Conservation (phyloP, 2,888 invertebrate genomes). For the Spisula subtruncata region DNA sequence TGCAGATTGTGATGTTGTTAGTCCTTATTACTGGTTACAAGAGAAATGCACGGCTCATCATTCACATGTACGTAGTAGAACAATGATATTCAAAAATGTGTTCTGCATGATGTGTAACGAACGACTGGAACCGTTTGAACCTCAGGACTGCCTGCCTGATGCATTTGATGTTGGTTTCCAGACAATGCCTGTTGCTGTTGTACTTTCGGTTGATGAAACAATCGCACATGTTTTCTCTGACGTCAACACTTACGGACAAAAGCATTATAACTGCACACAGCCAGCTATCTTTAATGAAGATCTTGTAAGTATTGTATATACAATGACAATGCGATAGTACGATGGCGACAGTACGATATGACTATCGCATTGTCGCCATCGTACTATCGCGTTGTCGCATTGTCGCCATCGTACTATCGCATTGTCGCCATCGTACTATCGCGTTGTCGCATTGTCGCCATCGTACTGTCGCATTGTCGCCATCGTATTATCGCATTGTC, state of each 20-base stretch:
- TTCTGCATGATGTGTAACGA: constrained; percentile 14
- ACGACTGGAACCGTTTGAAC: neutral
- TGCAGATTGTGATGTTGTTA: neutral
- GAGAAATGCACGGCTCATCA: neutral
- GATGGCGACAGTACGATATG: no score
- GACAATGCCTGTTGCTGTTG: neutral
- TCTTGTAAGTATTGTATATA: neutral
- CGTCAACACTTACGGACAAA: neutral
- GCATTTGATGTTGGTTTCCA: neutral
- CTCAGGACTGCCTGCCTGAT: neutral
- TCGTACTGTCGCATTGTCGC: no score
- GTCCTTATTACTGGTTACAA: neutral
- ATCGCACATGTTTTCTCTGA: neutral
- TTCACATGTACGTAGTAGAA: neutral
- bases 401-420: no score
- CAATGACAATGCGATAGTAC: neutral
- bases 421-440: no score
- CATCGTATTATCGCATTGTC: no score
- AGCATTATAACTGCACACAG: neutral
- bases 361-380: no score
- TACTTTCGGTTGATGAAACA: neutral
- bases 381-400: no score
- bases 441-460: no score
- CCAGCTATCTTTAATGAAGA: neutral
- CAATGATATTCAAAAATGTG: neutral